Evolutionary conservation across 1,140 invertebrate species (phyloP).

Genomic region (Zaprionus lachaisei): DNA sequence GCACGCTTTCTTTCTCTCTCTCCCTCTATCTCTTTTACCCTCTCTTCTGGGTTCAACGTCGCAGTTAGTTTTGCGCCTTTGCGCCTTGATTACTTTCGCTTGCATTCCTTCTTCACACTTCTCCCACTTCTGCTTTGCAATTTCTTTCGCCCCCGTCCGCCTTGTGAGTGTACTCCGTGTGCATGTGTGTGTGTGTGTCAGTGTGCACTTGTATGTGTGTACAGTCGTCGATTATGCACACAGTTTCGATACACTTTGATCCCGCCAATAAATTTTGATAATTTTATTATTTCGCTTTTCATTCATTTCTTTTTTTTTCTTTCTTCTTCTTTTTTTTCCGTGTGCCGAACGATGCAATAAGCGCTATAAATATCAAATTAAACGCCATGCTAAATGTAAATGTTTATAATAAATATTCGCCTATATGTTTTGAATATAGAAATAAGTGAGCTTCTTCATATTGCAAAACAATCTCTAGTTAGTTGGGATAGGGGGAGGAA

Average conservation of each 20-base stretch:
- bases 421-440: constrained; percentile 19
- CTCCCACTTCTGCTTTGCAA: constrained; percentile 16
- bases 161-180: constrained; percentile 12
- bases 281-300: constrained; percentile 70
- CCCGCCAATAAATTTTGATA: constrained; percentile 78
- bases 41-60: constrained; percentile 30
- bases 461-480: constrained; percentile 6
- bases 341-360: constrained; percentile 73
- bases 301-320: constrained; percentile 44
- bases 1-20: constrained; percentile 5
- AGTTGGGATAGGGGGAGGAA: not conserved
- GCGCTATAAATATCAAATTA: constrained; percentile 77
- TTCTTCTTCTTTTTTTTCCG: constrained; percentile 35
- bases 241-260: constrained; percentile 82
- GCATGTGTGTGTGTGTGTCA: constrained; percentile 12
- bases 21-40: not conserved
- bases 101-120: not conserved
- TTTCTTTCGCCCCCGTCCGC: constrained; percentile 36
- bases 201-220: constrained; percentile 26
- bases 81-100: constrained; percentile 1
- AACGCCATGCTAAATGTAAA: constrained; percentile 64
- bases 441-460: constrained; percentile 20
- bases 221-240: constrained; percentile 57
- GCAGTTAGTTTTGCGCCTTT: constrained; percentile 51
- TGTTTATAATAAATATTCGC: constrained; percentile 39